Conservation (phyloP, 2,888 invertebrate genomes). For the Dynastes tityus region DNA sequence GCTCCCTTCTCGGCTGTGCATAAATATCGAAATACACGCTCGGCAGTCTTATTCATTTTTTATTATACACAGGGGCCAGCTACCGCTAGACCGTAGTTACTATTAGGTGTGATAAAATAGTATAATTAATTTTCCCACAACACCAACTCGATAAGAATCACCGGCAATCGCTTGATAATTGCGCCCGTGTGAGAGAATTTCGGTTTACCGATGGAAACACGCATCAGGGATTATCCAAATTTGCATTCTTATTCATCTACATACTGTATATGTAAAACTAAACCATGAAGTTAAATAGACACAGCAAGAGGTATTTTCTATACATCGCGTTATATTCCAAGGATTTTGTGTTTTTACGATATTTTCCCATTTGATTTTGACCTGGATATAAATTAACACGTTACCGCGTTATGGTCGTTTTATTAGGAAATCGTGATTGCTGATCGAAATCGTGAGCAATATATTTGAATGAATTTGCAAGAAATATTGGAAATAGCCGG, state of each 20-base stretch:
- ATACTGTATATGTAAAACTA: not conserved
- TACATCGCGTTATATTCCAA: not conserved
- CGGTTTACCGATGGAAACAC: constrained; percentile 12
- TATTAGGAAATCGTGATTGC: constrained; percentile 2
- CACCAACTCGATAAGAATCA: constrained; percentile 32
- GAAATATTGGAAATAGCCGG: no score
- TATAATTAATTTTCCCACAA: constrained; percentile 48
- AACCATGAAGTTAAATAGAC: not conserved
- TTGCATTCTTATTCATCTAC: not conserved
- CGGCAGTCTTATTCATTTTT: constrained; percentile 1
- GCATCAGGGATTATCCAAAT: constrained; percentile 7
- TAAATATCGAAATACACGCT: constrained; percentile 26
- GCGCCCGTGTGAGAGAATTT: constrained; percentile 33
- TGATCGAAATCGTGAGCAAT: no score
- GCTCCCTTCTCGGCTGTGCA: not conserved
- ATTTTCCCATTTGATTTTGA: constrained; percentile 1
- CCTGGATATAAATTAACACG: not conserved
- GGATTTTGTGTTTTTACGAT: constrained; percentile 2
- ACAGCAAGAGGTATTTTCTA: not conserved
- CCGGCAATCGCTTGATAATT: constrained; percentile 25
- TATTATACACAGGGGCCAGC: constrained; percentile 8
- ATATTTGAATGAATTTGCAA: no score
- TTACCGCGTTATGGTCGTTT: not conserved
- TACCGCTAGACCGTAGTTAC: not conserved
- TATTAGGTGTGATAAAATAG: constrained; percentile 34